These are phyloP conservation scores for Caerostris extrusa DNA, from an alignment of 1,140 invertebrate genomes.

Conservation along the genomic window DNA sequence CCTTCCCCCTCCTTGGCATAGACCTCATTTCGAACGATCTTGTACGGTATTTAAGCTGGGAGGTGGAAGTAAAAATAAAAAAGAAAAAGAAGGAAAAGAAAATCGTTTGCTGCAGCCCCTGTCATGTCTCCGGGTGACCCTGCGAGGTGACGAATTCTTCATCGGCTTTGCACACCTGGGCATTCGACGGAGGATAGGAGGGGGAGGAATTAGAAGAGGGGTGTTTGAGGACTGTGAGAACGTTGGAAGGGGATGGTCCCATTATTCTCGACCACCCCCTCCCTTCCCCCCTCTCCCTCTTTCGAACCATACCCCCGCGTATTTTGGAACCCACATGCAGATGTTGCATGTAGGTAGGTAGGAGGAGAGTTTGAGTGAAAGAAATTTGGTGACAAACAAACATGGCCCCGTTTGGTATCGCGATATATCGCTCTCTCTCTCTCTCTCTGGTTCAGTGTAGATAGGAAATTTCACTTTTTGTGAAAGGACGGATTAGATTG, in stretches of 20 bases:
- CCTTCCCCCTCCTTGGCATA: neutral
- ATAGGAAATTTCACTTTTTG: neutral
- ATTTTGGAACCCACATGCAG: neutral
- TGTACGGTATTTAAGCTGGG: neutral
- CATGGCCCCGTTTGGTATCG: neutral
- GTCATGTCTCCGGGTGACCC: conserved; percentile 52
- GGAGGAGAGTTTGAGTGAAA: neutral
- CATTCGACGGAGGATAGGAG: neutral
- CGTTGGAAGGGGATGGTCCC: neutral
- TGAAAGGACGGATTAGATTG: neutral
- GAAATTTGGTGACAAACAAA: conserved; percentile 64
- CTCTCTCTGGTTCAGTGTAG: neutral
- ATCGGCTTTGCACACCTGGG: conserved; percentile 68
- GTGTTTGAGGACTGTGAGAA: conserved; percentile 41
- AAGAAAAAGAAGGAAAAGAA: neutral
- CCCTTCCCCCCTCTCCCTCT: neutral
- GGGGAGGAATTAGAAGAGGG: neutral
- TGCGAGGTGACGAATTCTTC: conserved; percentile 58
- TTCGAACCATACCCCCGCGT: neutral
- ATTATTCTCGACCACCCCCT: conserved; percentile 47
- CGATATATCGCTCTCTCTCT: neutral
- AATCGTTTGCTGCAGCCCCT: conserved; percentile 7
- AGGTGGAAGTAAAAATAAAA: neutral
- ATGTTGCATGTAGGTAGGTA: neutral
- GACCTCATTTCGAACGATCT: conserved; percentile 1